These are phyloP conservation scores for Protosalanx chinensis DNA, from an alignment of 2,797 vertebrate species.

Conservation along the genomic window DNA sequence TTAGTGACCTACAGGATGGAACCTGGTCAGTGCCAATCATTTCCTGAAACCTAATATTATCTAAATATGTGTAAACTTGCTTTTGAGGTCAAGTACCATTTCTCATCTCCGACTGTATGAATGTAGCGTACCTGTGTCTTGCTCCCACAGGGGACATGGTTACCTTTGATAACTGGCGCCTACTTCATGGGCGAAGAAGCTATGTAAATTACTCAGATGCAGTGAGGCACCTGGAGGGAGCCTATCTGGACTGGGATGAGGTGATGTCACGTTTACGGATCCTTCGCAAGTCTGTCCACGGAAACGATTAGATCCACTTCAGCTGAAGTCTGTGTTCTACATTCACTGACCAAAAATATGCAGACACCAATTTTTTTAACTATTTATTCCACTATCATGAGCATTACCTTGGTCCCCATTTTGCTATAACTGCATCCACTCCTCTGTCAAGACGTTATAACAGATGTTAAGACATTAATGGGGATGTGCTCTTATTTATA, in stretches of 20 bases:
- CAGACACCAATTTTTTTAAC: too few species aligned
- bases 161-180: constrained; percentile 93
- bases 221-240: constrained; percentile 85
- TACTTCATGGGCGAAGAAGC: constrained; percentile 82
- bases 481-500: too few species aligned
- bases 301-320: constrained; percentile 44
- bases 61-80: not conserved
- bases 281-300: constrained; percentile 67
- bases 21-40: constrained; percentile 76
- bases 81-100: not conserved
- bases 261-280: constrained; percentile 88
- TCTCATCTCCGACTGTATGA: not conserved
- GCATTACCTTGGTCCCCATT: not conserved
- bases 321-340: not conserved
- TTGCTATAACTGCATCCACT: not conserved
- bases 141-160: constrained; percentile 80
- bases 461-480: too few species aligned
- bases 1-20: constrained; percentile 84
- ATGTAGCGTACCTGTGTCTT: constrained; percentile 3
- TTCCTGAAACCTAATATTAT: not conserved
- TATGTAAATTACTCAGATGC: constrained; percentile 60
- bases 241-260: constrained; percentile 93
- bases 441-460: too few species aligned
- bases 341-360: too few species aligned
- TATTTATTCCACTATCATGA: not conserved